Percentiles rank a stretch among this genome's conserved stretches.
Evolutionary conservation across 2,797 vertebrate genomes (phyloP).

Genomic region (Champsocephalus gunnari): DNA sequence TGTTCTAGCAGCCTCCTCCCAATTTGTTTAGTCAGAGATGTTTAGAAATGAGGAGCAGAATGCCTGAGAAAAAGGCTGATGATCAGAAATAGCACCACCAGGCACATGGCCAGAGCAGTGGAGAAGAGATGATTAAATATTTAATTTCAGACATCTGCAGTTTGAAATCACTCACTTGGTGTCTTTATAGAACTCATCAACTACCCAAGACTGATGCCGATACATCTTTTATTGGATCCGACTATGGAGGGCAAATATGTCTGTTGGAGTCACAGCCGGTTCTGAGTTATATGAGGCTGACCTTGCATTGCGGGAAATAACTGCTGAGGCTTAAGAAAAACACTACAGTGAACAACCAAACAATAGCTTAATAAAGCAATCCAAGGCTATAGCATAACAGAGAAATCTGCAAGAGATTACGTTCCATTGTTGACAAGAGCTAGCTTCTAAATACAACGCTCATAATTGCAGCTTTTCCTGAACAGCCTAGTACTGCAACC

Average conservation of each 20-base stretch:
- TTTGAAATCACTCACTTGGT: conserved; percentile 46
- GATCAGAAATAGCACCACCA: conserved; percentile 56
- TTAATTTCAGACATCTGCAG: conserved; percentile 62
- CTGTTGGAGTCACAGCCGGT: conserved; percentile 53
- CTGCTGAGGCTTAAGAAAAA: conserved; percentile 68
- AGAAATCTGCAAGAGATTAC: conserved; percentile 35
- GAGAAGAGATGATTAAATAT: conserved; percentile 63
- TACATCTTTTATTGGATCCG: conserved; percentile 56
- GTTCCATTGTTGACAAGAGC: conserved; percentile 33
- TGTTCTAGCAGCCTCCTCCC: conserved; percentile 46
- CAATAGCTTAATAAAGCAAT: conserved; percentile 68
- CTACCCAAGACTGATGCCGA: conserved; percentile 25
- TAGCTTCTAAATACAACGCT: conserved; percentile 25
- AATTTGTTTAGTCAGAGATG: conserved; percentile 46
- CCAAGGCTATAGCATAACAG: conserved; percentile 34
- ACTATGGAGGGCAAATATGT: conserved; percentile 74
- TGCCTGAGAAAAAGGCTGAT: conserved; percentile 64
- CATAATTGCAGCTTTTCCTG: neutral
- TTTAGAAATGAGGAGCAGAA: conserved; percentile 61
- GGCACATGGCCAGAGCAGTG: conserved; percentile 39
- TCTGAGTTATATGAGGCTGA: conserved; percentile 65
- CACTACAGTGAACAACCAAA: conserved; percentile 52
- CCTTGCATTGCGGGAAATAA: conserved; percentile 64
- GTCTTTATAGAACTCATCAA: conserved; percentile 56
- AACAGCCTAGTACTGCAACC: neutral